Conservation (phyloP, 1,140 invertebrate genomes). For the Elysia chlorotica region DNA sequence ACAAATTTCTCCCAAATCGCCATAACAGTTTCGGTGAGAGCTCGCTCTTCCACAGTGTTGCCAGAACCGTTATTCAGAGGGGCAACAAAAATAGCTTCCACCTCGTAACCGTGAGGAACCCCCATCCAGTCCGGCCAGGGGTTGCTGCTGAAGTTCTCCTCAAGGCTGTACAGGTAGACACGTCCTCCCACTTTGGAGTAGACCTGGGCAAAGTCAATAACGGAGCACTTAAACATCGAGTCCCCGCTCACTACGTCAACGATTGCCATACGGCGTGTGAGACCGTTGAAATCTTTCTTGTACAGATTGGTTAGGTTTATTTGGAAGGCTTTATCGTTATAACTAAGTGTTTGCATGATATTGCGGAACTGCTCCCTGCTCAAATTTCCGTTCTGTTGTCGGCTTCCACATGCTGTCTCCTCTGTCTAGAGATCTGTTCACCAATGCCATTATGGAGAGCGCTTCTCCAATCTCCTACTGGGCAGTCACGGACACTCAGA, state of each 20-base stretch:
- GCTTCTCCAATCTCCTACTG: conserved; percentile 76
- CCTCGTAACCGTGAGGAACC: conserved; percentile 93
- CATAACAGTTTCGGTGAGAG: conserved; percentile 87
- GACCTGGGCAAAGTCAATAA: conserved; percentile 32
- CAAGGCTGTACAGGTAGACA: conserved; percentile 46
- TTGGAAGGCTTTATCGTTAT: not conserved
- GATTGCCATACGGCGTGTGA: not conserved
- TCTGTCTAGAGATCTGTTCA: conserved; percentile 81
- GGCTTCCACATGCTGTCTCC: conserved; percentile 89
- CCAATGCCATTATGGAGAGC: conserved; percentile 71
- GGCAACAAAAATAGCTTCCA: conserved; percentile 88
- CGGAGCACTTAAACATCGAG: conserved; percentile 45
- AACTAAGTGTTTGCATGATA: not conserved
- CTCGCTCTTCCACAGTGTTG: conserved; percentile 79
- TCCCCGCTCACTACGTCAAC: conserved; percentile 31
- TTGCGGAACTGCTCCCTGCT: not conserved
- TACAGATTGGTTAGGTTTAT: not conserved
- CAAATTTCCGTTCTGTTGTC: conserved; percentile 62
- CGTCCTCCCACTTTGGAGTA: conserved; percentile 11
- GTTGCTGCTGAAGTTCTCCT: conserved; percentile 64
- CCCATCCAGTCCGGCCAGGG: conserved; percentile 96
- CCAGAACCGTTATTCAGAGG: conserved; percentile 81
- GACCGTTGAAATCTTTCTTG: not conserved
- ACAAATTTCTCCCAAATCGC: conserved; percentile 92
- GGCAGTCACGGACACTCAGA: conserved; percentile 84